Percentiles rank a stretch among this genome's conserved stretches.
Conservation (phyloP, 2,888 invertebrate species). For the Alloscopus bannaensis region DNA sequence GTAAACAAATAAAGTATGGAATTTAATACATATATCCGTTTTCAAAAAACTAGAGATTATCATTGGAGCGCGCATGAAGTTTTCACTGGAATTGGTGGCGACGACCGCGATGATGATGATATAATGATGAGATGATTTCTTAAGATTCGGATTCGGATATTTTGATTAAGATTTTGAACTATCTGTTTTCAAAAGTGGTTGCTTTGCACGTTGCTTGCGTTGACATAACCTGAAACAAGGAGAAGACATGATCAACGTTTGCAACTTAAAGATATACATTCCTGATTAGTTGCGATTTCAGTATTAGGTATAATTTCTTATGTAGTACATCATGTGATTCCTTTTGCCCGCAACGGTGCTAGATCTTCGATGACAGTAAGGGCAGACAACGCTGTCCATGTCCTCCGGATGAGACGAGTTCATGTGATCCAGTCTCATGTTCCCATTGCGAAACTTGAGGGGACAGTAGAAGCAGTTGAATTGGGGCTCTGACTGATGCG, state of each 20-base stretch:
- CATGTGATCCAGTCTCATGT: conserved; percentile 41
- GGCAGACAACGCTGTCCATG: conserved; percentile 35
- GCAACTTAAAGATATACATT: not conserved
- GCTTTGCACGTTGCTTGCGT: conserved; percentile 8
- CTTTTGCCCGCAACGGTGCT: conserved; percentile 36
- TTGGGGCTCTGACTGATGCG: conserved; percentile 34
- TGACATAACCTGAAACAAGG: conserved; percentile 2
- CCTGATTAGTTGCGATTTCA: not conserved
- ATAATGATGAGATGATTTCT: too few relatives aligned
- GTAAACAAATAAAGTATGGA: too few relatives aligned
- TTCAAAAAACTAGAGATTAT: too few relatives aligned
- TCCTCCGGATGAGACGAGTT: conserved; percentile 21
- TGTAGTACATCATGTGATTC: conserved; percentile 49
- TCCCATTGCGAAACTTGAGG: conserved; percentile 30
- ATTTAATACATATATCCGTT: too few relatives aligned
- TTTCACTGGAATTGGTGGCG: too few relatives aligned
- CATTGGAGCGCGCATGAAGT: too few relatives aligned
- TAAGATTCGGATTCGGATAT: too few relatives aligned
- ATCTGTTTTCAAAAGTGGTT: too few relatives aligned
- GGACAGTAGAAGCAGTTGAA: conserved; percentile 47
- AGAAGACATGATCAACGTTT: not conserved
- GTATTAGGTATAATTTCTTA: not conserved
- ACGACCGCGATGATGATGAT: too few relatives aligned
- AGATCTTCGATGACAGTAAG: conserved; percentile 25
- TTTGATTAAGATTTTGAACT: too few relatives aligned